Evolutionary conservation across 92 coral and sea anemone species (phyloP), one percentile per base, ranked within the genome.

Genomic region (Nematostella vectensis): DNA sequence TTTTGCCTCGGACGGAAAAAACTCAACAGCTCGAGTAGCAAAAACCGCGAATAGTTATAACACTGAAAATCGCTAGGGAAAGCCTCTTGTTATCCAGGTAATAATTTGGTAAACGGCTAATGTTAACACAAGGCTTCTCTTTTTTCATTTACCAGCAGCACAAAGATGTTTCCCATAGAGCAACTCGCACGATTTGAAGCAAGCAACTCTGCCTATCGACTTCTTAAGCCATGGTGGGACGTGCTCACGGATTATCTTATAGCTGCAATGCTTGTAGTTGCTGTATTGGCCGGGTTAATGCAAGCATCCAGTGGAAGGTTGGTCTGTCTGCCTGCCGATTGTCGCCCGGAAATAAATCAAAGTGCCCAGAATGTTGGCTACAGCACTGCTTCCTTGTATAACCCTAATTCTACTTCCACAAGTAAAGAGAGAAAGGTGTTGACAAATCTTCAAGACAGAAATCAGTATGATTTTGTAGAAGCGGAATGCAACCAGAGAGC

Each of bases 181-280:
- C 50, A 43, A 26, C 36, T 61, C 11, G 51, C 44, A 11, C 49
- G 63, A 11, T 76, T 76, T 40, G 45, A 57, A 42, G 71, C 21
- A 22, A 42, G 22, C 11, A 69, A 69, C 43, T 58, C 72, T 37
- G 11, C 31, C 17, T 61, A 43, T 44, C 55, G 48, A 48, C 22
- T 76, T 3, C 21, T 76, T 26, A 76, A 70, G 55, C 77, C 83
- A 21, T 56, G 70, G 59, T 76, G 77, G 77, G 71, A 63, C 25
- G 58, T 70, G 3, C 24, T 70, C 22, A 55, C 77, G 21, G 83
- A 69, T 29, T 76, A 76, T 29, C 72, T 76, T 29, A 57, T 52
- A 22, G 42, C 47, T 2, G 63, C 52, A 31, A 16, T 69, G 57
- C 22, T 62, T 39, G 13, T 56, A 22, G 4, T 57, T 16, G 52